These are phyloP conservation scores for Parus major DNA, from an alignment of 2,113 vertebrate genomes.

Conservation along the genomic window DNA sequence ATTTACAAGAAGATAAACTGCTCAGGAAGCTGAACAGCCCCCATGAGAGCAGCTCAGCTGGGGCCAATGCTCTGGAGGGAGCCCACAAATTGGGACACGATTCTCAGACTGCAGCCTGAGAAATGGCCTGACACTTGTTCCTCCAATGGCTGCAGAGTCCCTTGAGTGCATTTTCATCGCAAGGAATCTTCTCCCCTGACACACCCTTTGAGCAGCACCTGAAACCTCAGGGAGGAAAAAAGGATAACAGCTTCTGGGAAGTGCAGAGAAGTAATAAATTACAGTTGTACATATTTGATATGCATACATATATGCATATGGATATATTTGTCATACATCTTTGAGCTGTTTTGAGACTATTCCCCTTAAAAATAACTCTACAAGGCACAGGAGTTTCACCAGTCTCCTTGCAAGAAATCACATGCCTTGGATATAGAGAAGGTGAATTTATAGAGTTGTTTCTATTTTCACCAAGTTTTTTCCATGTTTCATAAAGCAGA, in stretches of 20 bases:
- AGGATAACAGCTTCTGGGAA: not conserved
- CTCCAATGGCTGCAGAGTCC: not conserved
- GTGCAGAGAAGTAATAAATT: not conserved
- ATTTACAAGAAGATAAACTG: not conserved
- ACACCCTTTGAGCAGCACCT: not conserved
- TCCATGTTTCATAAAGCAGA: slow-evolving; percentile 36
- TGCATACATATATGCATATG: not conserved
- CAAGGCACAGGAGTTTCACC: not conserved
- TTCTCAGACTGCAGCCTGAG: slow-evolving; percentile 24
- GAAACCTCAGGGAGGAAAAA: not conserved
- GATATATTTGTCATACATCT: not conserved
- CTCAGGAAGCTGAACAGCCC: not conserved
- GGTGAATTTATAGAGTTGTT: not conserved
- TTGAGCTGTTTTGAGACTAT: not conserved
- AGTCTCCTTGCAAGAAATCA: not conserved
- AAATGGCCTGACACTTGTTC: not conserved
- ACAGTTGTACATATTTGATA: not conserved
- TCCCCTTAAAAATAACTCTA: not conserved
- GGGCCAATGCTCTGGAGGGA: not conserved
- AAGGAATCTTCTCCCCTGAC: not conserved
- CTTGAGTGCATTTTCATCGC: not conserved
- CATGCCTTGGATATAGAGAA: not conserved
- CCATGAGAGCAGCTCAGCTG: not conserved
- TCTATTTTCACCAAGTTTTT: not conserved
- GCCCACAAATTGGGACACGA: not conserved